phyloP scores from a whole-genome alignment of 2,113 vertebrate genomes.

The Bombycilla garrulus region DNA sequence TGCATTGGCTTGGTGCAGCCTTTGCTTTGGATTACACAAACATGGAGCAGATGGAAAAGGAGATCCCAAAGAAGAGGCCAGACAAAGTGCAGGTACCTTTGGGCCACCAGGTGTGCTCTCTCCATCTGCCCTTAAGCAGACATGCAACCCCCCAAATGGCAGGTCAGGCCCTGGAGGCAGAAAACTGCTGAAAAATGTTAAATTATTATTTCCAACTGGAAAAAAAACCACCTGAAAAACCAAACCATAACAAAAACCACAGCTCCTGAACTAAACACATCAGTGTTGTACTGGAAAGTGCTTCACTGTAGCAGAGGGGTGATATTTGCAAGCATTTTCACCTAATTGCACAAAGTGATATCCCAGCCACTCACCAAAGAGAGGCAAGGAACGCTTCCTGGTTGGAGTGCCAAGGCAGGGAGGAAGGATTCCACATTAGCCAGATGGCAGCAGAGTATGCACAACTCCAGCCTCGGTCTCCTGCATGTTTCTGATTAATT shows the following conservation, averaged over 20 bases:
- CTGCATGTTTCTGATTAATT: neutral
- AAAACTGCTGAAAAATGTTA: neutral
- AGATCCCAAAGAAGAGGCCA: neutral
- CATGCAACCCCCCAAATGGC: neutral
- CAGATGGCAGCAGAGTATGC: constrained; percentile 47
- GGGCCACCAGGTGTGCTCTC: neutral
- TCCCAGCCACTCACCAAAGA: neutral
- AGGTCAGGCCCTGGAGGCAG: neutral
- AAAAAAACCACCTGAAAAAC: neutral
- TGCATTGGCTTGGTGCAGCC: neutral
- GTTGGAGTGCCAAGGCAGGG: neutral
- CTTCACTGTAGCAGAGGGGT: neutral
- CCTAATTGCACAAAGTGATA: neutral
- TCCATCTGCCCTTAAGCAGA: neutral
- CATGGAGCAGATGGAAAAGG: neutral
- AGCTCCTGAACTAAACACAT: neutral
- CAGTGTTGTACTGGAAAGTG: neutral
- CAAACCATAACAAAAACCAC: neutral
- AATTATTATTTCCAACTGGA: neutral
- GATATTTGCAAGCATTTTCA: neutral
- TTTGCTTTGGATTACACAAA: constrained; percentile 11
- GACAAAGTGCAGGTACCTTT: neutral
- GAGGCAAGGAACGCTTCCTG: neutral
- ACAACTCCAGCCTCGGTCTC: neutral
- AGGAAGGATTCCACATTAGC: neutral